These are phyloP conservation scores for Armadillidium nasatum DNA, from an alignment of 1,140 invertebrate genomes.

Conservation along the genomic window DNA sequence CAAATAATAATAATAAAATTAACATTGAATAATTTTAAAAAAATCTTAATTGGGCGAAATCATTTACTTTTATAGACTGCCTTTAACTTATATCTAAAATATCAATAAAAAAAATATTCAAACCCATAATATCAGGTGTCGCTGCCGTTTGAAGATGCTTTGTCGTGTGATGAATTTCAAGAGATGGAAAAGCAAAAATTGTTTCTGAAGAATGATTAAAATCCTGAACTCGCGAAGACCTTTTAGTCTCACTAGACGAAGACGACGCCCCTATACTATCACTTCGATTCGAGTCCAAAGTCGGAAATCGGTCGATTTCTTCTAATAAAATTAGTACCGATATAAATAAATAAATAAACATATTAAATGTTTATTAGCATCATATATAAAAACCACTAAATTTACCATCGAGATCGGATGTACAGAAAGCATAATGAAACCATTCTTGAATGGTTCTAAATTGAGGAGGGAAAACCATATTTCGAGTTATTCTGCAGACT, in stretches of 20 bases:
- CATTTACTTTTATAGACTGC: too few species aligned
- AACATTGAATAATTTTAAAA: too few species aligned
- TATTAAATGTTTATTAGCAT: too few species aligned
- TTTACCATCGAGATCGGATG: conserved; percentile 82
- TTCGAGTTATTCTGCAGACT: conserved; percentile 83
- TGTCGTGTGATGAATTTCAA: conserved; percentile 88
- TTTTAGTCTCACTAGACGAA: conserved; percentile 33
- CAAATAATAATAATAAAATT: too few species aligned
- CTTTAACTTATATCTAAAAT: too few species aligned
- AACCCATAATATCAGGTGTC: conserved; percentile 59
- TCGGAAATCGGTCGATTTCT: conserved; percentile 86
- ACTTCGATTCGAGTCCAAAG: conserved; percentile 59
- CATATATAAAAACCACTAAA: too few species aligned
- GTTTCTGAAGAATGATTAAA: conserved; percentile 87
- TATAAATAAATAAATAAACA: too few species aligned
- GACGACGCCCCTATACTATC: conserved; percentile 48
- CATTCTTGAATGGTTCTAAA: conserved; percentile 90
- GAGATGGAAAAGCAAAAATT: conserved; percentile 87
- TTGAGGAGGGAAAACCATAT: conserved; percentile 87
- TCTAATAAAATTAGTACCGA: conserved; percentile 39
- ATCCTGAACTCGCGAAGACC: conserved; percentile 61
- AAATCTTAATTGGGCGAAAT: too few species aligned
- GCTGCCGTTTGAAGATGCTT: conserved; percentile 74
- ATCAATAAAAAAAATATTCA: too few species aligned
- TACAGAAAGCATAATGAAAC: conserved; percentile 94